Base-by-base conservation (phyloP, 1,140 invertebrate species). In the Drosophila navojoa region DNA sequence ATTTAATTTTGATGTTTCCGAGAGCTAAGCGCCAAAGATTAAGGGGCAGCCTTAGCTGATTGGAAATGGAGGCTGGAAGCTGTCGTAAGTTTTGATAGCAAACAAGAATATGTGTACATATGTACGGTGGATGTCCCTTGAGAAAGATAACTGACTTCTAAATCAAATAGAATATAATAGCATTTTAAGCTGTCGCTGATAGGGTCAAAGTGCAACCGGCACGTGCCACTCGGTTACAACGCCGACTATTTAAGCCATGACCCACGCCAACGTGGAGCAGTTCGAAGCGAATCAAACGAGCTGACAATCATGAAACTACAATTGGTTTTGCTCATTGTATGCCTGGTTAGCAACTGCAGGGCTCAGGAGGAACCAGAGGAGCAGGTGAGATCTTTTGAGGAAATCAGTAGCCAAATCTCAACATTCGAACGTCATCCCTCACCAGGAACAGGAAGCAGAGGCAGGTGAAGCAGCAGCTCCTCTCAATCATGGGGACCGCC, bases 261-360 rank as follows among this genome's bases (percentile, higher is more conserved):
- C 42, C 42, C 32, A 38, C 15, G 42, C 35, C 44, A 61, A 29
- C 25, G 4, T 38, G 54, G 29, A 16, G 7, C 57, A 73, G 71
- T 73, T 40, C 40, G 4, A 16, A 16, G 15, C 16, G n/a, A 45
- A 44, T 6, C 35, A 27, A 53, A 9, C 5, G 5, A 19, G 53
- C 50, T 40, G 40, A 69, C 42, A 29, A 69, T n/a, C 66, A 73
- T 73, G 66, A 55, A 42, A n/a, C 61, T 3, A n/a, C 57, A 69
- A 50, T 5, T 68, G 13, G 16, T 69, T 35, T 27, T 69, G 9
- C 32, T 73, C 5, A 25, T 69, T 25, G 58, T 73, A 25, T 69
- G 50, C 27, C 35, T 73, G 11, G 57, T 42, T n/a, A 50, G 35
- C 11, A 5, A n/a, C 4, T 15, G 32, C 49, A 25, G 16, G 7